A percentile compares a stretch with the other conserved stretches of the same genome.
Conservation (phyloP, 2,888 invertebrate genomes). For the Parelbella ahira region DNA sequence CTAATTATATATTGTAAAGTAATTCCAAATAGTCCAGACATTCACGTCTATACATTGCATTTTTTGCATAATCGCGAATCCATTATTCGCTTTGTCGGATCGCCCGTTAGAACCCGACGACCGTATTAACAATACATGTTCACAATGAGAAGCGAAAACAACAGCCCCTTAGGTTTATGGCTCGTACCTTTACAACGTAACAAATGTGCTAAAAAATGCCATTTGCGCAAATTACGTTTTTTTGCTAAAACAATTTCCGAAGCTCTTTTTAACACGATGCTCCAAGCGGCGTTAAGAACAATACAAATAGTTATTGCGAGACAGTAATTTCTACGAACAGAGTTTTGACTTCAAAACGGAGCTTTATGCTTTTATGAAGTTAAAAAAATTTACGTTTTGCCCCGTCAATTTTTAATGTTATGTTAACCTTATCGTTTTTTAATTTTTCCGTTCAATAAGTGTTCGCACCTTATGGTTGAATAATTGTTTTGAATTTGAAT, state of each 20-base stretch:
- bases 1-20: too few relatives aligned
- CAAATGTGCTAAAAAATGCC: slow-evolving; percentile 52
- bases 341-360: too few relatives aligned
- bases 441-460: too few relatives aligned
- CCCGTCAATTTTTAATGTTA: too few relatives aligned
- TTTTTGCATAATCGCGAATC: slow-evolving; percentile 45
- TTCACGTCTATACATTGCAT: slow-evolving; percentile 38
- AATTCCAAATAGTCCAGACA: background rate
- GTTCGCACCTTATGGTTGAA: too few relatives aligned
- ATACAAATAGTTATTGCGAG: slow-evolving; percentile 37
- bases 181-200: slow-evolving; percentile 31
- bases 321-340: slow-evolving; percentile 31
- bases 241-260: slow-evolving; percentile 44
- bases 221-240: slow-evolving; percentile 68
- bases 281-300: slow-evolving; percentile 25
- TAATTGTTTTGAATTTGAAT: too few relatives aligned
- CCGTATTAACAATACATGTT: too few relatives aligned
- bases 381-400: background rate
- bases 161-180: slow-evolving; percentile 46
- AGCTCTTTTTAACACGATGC: slow-evolving; percentile 31
- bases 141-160: slow-evolving; percentile 44
- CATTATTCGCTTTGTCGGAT: slow-evolving; percentile 52
- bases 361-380: too few relatives aligned
- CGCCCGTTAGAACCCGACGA: too few relatives aligned
- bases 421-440: too few relatives aligned